phyloP scores from a whole-genome alignment of 2,888 invertebrate species.

The Callyntrura guangdongensis region DNA sequence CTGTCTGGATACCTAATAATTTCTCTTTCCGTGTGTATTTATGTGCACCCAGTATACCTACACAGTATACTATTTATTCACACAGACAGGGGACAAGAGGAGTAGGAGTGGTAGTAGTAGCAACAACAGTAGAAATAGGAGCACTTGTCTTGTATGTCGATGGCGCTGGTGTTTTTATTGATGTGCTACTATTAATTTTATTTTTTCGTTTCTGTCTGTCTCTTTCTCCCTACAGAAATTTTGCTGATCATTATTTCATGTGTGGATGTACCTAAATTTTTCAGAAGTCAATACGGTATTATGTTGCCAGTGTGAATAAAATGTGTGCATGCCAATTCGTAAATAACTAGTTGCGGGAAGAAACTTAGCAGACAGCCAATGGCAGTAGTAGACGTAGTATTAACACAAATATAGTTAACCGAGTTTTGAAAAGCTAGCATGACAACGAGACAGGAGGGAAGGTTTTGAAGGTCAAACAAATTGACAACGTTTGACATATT shows the following conservation, averaged over 20 bases:
- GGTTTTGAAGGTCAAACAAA: constrained; percentile 75
- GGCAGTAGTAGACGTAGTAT: background rate
- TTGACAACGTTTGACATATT: constrained; percentile 73
- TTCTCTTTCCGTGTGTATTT: background rate
- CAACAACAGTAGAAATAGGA: background rate
- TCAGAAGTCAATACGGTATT: too few species aligned
- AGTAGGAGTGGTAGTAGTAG: background rate
- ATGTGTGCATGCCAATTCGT: constrained; percentile 27
- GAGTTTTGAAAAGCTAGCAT: constrained; percentile 8
- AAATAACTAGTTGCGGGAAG: constrained; percentile 17
- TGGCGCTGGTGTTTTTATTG: background rate
- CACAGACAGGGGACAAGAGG: background rate
- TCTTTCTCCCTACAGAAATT: too few species aligned
- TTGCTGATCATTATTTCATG: too few species aligned
- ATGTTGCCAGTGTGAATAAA: background rate
- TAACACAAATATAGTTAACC: constrained; percentile 56
- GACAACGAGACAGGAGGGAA: constrained; percentile 52
- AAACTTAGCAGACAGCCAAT: background rate
- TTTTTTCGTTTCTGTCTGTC: too few species aligned
- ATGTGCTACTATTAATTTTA: background rate
- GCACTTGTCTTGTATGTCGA: background rate
- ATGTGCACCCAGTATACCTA: background rate
- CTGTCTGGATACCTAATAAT: background rate
- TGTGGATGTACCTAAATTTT: too few species aligned
- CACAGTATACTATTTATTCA: constrained; percentile 15